Percentiles rank a stretch among this genome's conserved stretches.
Conservation (phyloP, 2,113 vertebrate genomes). For the Seriola dumerili region DNA sequence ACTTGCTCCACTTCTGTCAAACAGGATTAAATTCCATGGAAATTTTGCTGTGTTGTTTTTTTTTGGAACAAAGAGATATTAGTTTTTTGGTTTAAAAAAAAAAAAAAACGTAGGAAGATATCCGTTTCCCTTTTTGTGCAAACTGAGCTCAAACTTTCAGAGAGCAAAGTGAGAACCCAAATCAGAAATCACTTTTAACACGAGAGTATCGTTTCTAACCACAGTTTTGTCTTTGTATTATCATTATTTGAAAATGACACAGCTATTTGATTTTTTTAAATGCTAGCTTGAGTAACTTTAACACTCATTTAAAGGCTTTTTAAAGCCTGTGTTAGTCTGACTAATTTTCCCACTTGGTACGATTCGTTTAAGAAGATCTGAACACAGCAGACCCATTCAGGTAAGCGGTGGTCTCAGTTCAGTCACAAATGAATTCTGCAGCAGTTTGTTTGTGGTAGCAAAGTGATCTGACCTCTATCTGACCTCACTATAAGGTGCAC, state of each 20-base stretch:
- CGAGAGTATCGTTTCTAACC: neutral
- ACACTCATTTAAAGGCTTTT: neutral
- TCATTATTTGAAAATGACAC: neutral
- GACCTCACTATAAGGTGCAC: neutral
- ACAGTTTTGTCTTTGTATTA: neutral
- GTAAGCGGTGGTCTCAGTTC: neutral
- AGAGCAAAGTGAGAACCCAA: neutral
- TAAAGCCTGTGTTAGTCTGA: neutral
- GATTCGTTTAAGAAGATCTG: neutral
- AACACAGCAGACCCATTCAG: neutral
- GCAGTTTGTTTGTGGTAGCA: neutral
- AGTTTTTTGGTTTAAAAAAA: neutral
- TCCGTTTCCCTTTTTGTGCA: neutral
- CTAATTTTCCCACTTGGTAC: neutral
- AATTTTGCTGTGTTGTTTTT: neutral
- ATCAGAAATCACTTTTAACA: neutral
- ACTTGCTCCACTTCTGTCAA: neutral
- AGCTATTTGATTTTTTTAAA: neutral
- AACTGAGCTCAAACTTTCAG: neutral
- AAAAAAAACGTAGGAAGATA: neutral
- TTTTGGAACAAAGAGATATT: neutral
- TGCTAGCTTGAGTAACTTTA: neutral
- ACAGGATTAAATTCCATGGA: neutral
- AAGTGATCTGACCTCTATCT: neutral
- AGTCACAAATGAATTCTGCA: neutral